These are phyloP conservation scores for Phataginus tetradactyla DNA, from an alignment of 2,797 vertebrate genomes.

Conservation along the genomic window DNA sequence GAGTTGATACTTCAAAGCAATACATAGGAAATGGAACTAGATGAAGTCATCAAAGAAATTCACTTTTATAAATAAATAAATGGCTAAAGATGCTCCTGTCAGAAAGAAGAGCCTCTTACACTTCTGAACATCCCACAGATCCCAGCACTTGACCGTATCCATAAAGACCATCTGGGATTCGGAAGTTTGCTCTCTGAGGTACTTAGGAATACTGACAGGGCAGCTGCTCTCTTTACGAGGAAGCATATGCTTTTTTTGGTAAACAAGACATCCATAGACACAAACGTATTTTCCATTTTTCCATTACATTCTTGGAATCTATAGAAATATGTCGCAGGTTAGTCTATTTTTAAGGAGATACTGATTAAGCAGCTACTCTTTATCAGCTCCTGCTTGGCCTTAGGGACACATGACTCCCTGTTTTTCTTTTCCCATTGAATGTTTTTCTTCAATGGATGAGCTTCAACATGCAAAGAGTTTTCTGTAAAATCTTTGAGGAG, in stretches of 20 bases:
- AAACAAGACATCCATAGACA: not conserved
- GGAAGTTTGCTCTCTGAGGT: not conserved
- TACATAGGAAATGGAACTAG: not conserved
- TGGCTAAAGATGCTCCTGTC: not conserved
- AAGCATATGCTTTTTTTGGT: not conserved
- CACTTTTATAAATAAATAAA: constrained; percentile 30
- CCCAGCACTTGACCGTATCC: not conserved
- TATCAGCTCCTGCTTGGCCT: not conserved
- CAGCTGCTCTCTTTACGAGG: not conserved
- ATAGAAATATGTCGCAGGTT: not conserved
- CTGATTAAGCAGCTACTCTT: not conserved
- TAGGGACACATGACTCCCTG: not conserved
- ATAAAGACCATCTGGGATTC: not conserved
- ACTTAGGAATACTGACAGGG: no score
- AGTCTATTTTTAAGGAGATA: not conserved
- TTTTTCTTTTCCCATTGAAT: not conserved
- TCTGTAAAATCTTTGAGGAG: not conserved
- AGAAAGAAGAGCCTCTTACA: not conserved
- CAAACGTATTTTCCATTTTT: not conserved
- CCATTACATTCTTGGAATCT: not conserved
- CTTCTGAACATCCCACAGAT: not conserved
- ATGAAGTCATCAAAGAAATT: constrained; percentile 42
- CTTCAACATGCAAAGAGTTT: not conserved
- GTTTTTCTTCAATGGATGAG: not conserved
- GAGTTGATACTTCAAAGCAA: constrained; percentile 8